These are phyloP conservation scores for Phortica okadai DNA, from an alignment of 2,888 invertebrate species.

Conservation along the genomic window DNA sequence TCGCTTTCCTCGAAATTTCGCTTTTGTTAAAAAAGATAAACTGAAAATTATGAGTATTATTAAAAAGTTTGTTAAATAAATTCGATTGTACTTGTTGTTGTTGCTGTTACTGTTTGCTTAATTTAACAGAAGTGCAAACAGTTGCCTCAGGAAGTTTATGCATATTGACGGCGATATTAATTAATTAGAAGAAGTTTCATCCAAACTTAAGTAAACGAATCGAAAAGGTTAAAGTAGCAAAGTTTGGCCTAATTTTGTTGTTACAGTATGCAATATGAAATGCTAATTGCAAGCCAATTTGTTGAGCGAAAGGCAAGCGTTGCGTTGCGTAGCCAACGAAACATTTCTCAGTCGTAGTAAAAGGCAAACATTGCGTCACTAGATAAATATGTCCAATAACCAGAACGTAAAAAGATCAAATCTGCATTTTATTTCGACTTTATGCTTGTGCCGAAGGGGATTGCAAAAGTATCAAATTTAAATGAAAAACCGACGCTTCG, in stretches of 20 bases:
- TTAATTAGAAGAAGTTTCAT: not conserved
- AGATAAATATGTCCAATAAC: conserved; percentile 4
- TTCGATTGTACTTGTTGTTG: not conserved
- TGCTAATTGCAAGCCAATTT: too few species aligned
- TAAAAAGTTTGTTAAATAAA: conserved; percentile 15
- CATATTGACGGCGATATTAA: not conserved
- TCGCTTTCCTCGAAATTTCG: not conserved
- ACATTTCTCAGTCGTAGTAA: not conserved
- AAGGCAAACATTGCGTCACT: not conserved
- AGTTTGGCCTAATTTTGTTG: not conserved
- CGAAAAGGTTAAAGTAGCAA: not conserved
- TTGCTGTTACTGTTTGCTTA: not conserved
- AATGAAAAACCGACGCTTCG: not conserved
- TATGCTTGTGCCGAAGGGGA: not conserved
- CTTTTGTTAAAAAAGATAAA: conserved; percentile 16
- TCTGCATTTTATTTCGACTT: not conserved
- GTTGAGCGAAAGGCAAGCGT: too few species aligned
- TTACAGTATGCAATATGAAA: too few species aligned
- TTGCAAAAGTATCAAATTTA: not conserved
- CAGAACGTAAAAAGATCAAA: not conserved
- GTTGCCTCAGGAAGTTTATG: conserved; percentile 7
- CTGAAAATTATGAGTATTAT: conserved; percentile 14
- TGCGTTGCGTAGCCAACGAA: too few species aligned
- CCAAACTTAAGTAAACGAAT: not conserved
- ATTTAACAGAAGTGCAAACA: conserved; percentile 12